These are phyloP conservation scores for Ageneiosus marmoratus DNA, from an alignment of 2,113 vertebrate genomes.

Conservation along the genomic window DNA sequence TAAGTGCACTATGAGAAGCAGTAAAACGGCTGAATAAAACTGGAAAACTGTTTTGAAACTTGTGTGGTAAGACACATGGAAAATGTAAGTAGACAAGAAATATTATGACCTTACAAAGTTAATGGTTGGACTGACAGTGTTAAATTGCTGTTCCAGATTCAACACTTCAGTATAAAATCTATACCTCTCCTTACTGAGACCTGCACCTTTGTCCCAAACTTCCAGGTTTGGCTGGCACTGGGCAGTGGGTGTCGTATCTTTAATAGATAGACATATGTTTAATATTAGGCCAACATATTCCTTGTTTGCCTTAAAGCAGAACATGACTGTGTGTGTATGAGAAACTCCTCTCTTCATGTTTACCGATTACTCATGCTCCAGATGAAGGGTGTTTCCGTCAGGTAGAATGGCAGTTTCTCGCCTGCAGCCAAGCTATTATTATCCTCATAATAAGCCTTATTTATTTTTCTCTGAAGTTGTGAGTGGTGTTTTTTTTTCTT, in stretches of 20 bases:
- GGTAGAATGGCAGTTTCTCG: conserved; percentile 44
- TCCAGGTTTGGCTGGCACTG: background rate
- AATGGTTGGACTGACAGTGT: background rate
- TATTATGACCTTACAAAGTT: background rate
- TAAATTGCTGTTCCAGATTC: background rate
- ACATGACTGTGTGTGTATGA: conserved; percentile 31
- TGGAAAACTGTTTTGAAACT: background rate
- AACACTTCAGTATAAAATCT: background rate
- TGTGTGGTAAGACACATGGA: background rate
- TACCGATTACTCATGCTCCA: conserved; percentile 28
- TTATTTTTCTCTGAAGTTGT: conserved; percentile 43
- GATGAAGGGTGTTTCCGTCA: conserved; percentile 49
- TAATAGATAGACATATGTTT: conserved; percentile 38
- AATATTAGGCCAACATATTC: conserved; percentile 26
- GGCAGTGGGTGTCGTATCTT: conserved; percentile 6
- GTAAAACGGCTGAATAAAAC: background rate
- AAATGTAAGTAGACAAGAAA: background rate
- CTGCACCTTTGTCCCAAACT: background rate
- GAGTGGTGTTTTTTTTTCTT: conserved; percentile 7
- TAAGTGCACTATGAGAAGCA: conserved; percentile 42
- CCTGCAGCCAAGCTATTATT: conserved; percentile 48
- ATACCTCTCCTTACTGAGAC: background rate
- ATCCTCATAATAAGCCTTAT: conserved; percentile 46
- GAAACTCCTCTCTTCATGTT: conserved; percentile 16
- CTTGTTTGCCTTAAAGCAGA: conserved; percentile 27